Base-by-base conservation (phyloP, 2,797 vertebrate species). In the Galago senegalensis region DNA sequence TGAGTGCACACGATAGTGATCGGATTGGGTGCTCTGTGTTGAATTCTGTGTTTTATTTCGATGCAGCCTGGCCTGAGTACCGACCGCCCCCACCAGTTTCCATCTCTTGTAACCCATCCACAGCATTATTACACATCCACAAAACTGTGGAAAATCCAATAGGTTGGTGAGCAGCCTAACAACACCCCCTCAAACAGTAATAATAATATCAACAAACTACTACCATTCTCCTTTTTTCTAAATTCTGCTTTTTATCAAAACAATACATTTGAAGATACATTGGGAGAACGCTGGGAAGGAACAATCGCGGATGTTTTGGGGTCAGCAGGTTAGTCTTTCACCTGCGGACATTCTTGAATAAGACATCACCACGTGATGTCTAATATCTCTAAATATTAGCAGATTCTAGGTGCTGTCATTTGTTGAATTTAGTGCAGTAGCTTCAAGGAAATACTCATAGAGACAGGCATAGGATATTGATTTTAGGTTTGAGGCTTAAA, bases 141-240 rank as follows among this genome's bases (percentile, higher is more conserved):
- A 60, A 70, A 56, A 84, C 84, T 87, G 80, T 67, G 77, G 73
- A 87, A 97, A 91, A 87, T 83, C n/a, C 61, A 93, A 77, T 5
- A 37, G 31, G 25, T 40, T 43, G 9, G 58, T 37, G 73, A 87
- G 40, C 56, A 73, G 49, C 49, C 76, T 90, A 69, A 88, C 14
- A 67, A 90, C 9, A 67, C 37, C 58, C 58, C 60, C 56, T 65
- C 70, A 43, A 69, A 82, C 17, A 65, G 72, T 65, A 72, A 58
- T 25, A 40, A 49, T 20, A 87, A 13, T 31, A 60, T 40, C 34
- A n/a, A 65, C 77, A n/a, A 65, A 65, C 27, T 8, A 27, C 29
- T 40, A 27, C 11, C 9, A 18, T 61, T 10, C 8, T n/a, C 18
- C n/a, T 56, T 56, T 79, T n/a, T 56, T 73, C 81, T 27, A 25